These are phyloP conservation scores for Camponotus fellah DNA, from an alignment of 2,888 invertebrate genomes.

Conservation along the genomic window DNA sequence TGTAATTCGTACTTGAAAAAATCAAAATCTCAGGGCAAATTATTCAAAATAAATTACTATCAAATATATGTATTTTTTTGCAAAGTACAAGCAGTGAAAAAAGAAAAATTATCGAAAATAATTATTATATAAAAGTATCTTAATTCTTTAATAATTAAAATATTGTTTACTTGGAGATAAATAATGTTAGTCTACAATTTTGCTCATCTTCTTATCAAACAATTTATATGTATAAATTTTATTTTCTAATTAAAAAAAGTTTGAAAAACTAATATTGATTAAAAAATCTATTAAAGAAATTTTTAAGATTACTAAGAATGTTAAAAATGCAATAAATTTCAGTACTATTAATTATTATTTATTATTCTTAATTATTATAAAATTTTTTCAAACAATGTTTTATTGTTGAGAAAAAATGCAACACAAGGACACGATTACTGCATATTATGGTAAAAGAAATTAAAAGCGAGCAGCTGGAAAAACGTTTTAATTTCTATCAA, in stretches of 20 bases:
- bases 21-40: not conserved
- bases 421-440: conserved; percentile 18
- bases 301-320: not conserved
- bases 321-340: not conserved
- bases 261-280: not conserved
- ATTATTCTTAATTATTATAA: not conserved
- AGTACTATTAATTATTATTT: not conserved
- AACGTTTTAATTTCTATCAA: conserved; percentile 48
- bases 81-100: not conserved
- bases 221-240: not conserved
- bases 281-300: not conserved
- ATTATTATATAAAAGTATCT: not conserved
- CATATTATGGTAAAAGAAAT: conserved; percentile 5
- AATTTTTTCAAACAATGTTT: not conserved
- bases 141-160: not conserved
- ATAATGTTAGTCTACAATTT: not conserved
- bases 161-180: not conserved
- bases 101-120: not conserved
- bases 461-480: not conserved
- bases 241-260: not conserved
- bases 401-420: not conserved
- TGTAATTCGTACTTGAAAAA: not conserved
- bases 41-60: not conserved
- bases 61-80: conserved; percentile 10
- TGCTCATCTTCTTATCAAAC: not conserved